Conservation (phyloP, 2,113 vertebrate genomes). For the Trochalopteron elliotii region DNA sequence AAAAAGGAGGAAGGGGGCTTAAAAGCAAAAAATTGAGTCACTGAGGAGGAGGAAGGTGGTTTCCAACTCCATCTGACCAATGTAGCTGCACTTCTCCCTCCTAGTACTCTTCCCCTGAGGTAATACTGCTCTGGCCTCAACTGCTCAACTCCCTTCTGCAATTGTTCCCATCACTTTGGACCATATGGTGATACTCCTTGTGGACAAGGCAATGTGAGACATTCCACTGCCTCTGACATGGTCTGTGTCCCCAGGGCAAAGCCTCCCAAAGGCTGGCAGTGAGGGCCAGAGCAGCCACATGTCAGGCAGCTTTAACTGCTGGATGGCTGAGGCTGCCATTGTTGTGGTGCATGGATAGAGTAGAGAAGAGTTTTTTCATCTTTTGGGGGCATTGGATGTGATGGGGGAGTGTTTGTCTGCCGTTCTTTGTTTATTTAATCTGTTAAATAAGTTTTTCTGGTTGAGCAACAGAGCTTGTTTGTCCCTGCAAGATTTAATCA, state of each 20-base stretch:
- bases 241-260: not conserved
- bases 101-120: not conserved
- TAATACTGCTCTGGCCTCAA: accelerated
- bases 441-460: not conserved
- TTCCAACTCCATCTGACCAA: not conserved
- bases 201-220: not conserved
- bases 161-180: not conserved
- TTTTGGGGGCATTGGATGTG: not conserved
- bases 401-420: not conserved
- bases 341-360: accelerated
- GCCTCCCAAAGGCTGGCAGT: not conserved
- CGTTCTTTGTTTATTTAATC: not conserved
- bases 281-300: not conserved
- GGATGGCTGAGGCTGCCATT: not conserved
- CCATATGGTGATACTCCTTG: accelerated
- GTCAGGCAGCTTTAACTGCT: not conserved
- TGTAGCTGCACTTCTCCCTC: not conserved
- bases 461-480: not conserved
- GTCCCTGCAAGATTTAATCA: not conserved
- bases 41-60: not conserved
- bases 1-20: not conserved
- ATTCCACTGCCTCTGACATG: not conserved
- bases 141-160: not conserved
- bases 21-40: not conserved
- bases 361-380: not conserved